Conservation (phyloP, 2,113 vertebrate species). For the Solenodon paradoxus region DNA sequence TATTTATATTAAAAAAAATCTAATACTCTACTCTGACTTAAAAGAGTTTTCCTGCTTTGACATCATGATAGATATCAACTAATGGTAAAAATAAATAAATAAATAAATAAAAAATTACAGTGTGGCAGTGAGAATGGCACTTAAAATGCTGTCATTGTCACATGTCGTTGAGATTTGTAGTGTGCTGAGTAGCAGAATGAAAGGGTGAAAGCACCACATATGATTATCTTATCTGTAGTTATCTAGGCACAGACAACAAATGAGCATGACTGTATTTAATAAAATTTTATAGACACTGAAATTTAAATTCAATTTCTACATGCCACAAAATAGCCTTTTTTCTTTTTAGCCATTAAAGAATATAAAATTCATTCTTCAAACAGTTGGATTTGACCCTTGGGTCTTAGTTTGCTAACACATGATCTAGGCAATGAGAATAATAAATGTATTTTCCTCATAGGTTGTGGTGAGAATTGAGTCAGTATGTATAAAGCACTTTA, state of each 20-base stretch:
- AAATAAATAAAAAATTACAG: too few species aligned
- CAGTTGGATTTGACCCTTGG: neutral
- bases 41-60: neutral
- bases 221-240: too few species aligned
- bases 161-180: neutral
- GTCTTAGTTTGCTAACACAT: neutral
- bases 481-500: neutral
- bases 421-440: neutral
- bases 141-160: neutral
- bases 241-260: neutral
- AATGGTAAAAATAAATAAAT: neutral
- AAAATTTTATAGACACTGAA: neutral
- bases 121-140: neutral
- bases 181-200: neutral
- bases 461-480: neutral
- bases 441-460: neutral
- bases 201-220: neutral
- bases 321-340: neutral
- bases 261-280: neutral
- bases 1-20: neutral
- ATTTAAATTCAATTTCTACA: neutral
- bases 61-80: neutral
- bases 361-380: neutral
- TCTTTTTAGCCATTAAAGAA: neutral
- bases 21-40: neutral